phyloP scores from a whole-genome alignment of 30 jellyfish, hydroid and myxozoan genomes.

The Clytia hemisphaerica region DNA sequence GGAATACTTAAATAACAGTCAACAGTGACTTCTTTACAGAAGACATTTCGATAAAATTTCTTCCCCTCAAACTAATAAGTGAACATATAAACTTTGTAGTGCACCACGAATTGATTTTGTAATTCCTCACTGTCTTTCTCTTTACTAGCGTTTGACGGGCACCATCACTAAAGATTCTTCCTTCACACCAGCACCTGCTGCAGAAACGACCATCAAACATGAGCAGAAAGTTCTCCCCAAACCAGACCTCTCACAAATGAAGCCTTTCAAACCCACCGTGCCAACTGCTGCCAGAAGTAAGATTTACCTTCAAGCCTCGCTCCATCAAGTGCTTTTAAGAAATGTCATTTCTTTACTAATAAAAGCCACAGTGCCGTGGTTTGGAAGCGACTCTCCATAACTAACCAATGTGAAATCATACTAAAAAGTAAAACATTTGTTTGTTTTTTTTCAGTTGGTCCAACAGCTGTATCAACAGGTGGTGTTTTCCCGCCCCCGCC shows the following conservation, averaged over 20 bases:
- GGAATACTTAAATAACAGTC: not conserved
- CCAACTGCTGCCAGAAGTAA: slow-evolving; percentile 54
- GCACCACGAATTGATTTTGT: too few relatives aligned
- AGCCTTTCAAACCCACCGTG: slow-evolving; percentile 81
- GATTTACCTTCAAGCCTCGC: not conserved
- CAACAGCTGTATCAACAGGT: slow-evolving; percentile 79
- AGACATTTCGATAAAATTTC: too few relatives aligned
- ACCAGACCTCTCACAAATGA: slow-evolving; percentile 92
- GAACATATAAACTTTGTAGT: too few relatives aligned
- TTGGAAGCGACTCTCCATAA: too few relatives aligned
- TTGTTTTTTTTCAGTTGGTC: slow-evolving; percentile 47
- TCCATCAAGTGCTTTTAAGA: not conserved
- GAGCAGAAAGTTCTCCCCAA: slow-evolving; percentile 61
- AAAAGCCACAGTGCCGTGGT: too few relatives aligned
- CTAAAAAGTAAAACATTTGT: not conserved
- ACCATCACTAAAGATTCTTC: slow-evolving; percentile 1
- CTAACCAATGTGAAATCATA: not conserved
- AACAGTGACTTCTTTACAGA: not conserved
- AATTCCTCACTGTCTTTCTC: not conserved
- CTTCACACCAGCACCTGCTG: slow-evolving; percentile 41
- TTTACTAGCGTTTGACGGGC: slow-evolving; percentile 8
- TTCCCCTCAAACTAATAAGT: too few relatives aligned
- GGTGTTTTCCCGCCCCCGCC: slow-evolving; percentile 99
- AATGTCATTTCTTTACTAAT: too few relatives aligned
- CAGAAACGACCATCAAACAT: slow-evolving; percentile 43